Conservation (phyloP, 2,888 invertebrate genomes). For the Lypha dubia region DNA sequence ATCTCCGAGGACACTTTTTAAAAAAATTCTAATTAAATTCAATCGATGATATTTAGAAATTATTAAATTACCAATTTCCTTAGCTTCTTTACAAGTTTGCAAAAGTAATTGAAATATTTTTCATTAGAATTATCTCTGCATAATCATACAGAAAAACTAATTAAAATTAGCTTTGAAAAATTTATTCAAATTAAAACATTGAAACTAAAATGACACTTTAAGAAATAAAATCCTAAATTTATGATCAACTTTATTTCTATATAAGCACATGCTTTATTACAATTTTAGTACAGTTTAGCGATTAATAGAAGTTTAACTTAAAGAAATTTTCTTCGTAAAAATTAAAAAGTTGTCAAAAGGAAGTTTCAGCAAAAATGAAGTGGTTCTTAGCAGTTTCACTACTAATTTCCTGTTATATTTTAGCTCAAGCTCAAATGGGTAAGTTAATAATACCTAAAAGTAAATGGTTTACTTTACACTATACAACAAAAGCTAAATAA, state of each 20-base stretch:
- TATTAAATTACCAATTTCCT: too few species aligned
- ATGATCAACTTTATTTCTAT: neutral
- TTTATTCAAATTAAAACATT: neutral
- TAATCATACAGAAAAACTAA: neutral
- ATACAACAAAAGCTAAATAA: too few species aligned
- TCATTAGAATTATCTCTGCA: slow-evolving; percentile 6
- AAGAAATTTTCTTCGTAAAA: neutral
- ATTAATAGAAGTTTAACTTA: neutral
- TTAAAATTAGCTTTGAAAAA: neutral
- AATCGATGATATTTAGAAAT: too few species aligned
- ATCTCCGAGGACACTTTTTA: too few species aligned
- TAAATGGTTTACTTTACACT: too few species aligned
- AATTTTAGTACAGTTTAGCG: neutral
- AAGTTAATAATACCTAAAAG: too few species aligned
- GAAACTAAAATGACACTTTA: neutral
- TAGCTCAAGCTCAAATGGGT: neutral
- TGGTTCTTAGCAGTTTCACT: neutral
- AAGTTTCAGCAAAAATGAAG: neutral
- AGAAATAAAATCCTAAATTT: neutral
- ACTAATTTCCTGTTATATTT: neutral
- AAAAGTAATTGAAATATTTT: slow-evolving; percentile 1
- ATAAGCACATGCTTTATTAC: neutral
- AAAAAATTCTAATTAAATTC: too few species aligned
- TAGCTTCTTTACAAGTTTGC: too few species aligned
- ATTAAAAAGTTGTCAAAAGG: neutral